Evolutionary conservation across 2,113 vertebrate species (phyloP).

Genomic region (Zootoca vivipara): DNA sequence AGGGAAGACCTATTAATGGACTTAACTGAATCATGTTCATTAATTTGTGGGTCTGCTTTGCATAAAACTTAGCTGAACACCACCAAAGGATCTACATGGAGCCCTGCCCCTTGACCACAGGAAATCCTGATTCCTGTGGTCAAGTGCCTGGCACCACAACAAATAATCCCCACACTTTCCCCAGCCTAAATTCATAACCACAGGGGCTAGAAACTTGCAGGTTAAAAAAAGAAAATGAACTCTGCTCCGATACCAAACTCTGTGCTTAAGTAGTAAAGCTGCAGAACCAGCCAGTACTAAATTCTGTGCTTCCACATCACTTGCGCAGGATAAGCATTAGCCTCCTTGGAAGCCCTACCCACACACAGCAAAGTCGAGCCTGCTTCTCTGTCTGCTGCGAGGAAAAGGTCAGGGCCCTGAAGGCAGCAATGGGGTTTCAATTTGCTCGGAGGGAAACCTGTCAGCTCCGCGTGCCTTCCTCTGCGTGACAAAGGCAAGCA

Average conservation of each 20-base stretch:
- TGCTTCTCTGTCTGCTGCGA: not conserved
- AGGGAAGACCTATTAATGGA: too few species aligned
- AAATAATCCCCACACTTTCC: not conserved
- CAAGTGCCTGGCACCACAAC: not conserved
- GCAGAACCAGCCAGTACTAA: not conserved
- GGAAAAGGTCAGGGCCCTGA: conserved; percentile 4
- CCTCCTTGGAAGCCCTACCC: too few species aligned
- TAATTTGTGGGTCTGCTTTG: too few species aligned
- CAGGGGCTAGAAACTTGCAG: not conserved
- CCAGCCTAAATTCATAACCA: not conserved
- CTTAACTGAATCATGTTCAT: too few species aligned
- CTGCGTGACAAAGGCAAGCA: not conserved
- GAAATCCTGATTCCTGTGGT: not conserved
- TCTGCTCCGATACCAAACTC: not conserved
- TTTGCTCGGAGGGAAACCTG: conserved; percentile 8
- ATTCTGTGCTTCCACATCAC: not conserved
- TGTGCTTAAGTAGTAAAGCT: not conserved
- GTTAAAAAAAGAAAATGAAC: not conserved
- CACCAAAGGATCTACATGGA: too few species aligned
- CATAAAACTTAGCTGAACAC: too few species aligned
- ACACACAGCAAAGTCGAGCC: too few species aligned
- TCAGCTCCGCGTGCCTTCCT: not conserved
- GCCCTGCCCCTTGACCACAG: not conserved
- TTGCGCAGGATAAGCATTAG: not conserved
- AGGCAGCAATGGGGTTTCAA: not conserved